Percentiles rank a stretch among this genome's conserved stretches.
phyloP scores from a whole-genome alignment of 2,888 invertebrate species.

The Drosophila nigricruria region DNA sequence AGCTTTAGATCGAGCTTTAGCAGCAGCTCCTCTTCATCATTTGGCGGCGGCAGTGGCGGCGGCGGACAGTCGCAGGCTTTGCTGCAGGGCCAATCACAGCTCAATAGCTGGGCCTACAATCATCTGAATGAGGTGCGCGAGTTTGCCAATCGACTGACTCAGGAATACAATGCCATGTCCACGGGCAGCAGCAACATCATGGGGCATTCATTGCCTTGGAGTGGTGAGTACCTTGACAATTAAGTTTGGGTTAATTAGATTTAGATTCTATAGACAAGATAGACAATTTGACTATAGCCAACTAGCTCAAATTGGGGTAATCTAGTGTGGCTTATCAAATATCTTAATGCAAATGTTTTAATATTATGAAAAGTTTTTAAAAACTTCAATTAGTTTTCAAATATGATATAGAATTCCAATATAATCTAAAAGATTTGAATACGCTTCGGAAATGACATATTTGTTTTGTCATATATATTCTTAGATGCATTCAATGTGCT shows the following conservation, averaged over 20 bases:
- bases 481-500: neutral
- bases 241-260: no score
- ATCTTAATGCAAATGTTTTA: neutral
- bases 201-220: constrained; percentile 64
- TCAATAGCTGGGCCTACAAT: constrained; percentile 78
- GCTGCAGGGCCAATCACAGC: constrained; percentile 47
- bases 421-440: neutral
- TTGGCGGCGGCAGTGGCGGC: constrained; percentile 28
- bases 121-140: constrained; percentile 80
- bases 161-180: constrained; percentile 80
- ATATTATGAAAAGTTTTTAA: no score
- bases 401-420: neutral
- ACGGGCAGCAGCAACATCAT: constrained; percentile 33
- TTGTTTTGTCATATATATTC: neutral
- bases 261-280: neutral
- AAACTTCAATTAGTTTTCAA: neutral
- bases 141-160: constrained; percentile 79
- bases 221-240: constrained; percentile 67
- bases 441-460: neutral
- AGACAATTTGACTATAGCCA: neutral
- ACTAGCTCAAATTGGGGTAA: neutral
- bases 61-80: constrained; percentile 27
- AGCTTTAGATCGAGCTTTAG: constrained; percentile 62
- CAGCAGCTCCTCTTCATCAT: constrained; percentile 58
- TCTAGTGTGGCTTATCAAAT: neutral